A percentile compares a stretch with the other conserved stretches of the same genome.
phyloP scores from a whole-genome alignment of 2,888 invertebrate genomes.

The Ochropleura leucogaster region DNA sequence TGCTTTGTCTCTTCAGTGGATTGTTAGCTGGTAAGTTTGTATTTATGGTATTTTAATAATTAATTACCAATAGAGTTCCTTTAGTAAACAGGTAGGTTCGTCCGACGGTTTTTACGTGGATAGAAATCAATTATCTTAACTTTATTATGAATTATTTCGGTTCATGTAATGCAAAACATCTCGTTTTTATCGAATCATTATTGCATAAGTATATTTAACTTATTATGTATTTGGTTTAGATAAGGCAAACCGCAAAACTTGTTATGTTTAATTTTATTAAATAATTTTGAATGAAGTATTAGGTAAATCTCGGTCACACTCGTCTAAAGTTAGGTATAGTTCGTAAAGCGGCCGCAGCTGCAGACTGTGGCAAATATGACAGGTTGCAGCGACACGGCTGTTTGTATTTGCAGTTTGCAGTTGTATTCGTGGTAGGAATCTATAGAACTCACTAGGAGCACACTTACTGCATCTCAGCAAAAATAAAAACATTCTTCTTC shows the following conservation, averaged over 20 bases:
- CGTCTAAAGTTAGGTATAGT: not conserved
- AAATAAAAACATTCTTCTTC: too few relatives aligned
- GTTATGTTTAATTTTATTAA: not conserved
- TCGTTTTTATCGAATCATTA: not conserved
- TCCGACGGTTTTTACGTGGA: not conserved
- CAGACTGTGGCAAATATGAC: not conserved
- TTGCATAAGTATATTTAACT: not conserved
- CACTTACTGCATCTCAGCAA: too few relatives aligned
- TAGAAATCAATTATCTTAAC: not conserved
- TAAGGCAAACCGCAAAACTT: slow-evolving; percentile 10
- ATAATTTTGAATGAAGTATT: too few relatives aligned
- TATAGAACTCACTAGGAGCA: not conserved
- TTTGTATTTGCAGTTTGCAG: not conserved
- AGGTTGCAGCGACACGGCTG: not conserved
- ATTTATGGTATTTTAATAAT: not conserved
- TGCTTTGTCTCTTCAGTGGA: slow-evolving; percentile 21
- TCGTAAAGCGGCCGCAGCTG: not conserved
- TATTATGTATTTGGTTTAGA: slow-evolving; percentile 1
- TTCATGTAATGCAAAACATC: not conserved
- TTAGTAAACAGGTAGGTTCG: not conserved
- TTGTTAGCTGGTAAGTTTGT: slow-evolving; percentile 39
- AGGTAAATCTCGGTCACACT: not conserved
- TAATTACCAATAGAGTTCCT: not conserved
- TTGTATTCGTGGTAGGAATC: not conserved
- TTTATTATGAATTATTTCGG: not conserved